Conservation (phyloP, 2,888 invertebrate species). For the Drosophila incognita region DNA sequence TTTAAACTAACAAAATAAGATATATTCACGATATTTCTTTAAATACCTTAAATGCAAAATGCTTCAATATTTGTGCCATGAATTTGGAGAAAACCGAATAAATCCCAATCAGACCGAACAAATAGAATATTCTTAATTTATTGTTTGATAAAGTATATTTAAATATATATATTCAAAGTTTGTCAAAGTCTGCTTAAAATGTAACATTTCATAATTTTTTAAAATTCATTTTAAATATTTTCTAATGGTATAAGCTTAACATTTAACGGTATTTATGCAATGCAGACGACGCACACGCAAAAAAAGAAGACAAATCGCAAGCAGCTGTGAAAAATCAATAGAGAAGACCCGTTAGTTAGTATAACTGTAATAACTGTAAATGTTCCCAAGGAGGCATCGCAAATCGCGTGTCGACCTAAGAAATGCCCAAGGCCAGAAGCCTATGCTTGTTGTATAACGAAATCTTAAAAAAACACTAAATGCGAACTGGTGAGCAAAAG, state of each 20-base stretch:
- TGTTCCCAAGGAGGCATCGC: slow-evolving; percentile 31
- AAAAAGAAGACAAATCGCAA: slow-evolving; percentile 1
- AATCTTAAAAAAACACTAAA: background rate
- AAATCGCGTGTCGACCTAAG: slow-evolving; percentile 55
- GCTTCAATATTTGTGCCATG: background rate
- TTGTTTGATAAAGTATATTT: background rate
- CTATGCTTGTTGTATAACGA: slow-evolving; percentile 7
- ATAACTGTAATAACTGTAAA: background rate
- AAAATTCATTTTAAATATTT: background rate
- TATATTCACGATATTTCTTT: background rate
- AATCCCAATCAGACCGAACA: background rate
- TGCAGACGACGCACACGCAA: slow-evolving; percentile 5
- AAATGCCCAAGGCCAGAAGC: slow-evolving; percentile 31
- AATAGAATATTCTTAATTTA: background rate
- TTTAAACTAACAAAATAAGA: background rate
- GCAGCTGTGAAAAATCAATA: slow-evolving; percentile 49
- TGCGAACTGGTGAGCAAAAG: background rate
- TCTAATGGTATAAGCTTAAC: slow-evolving; percentile 13
- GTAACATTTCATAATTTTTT: background rate
- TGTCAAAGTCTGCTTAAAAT: background rate
- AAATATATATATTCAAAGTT: too few species aligned
- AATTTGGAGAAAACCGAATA: background rate
- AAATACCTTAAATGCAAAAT: background rate
- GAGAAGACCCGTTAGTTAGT: slow-evolving; percentile 10
- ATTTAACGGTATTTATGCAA: slow-evolving; percentile 6